Evolutionary conservation across 2,797 vertebrate species (phyloP).

Genomic region (Morelia viridis): DNA sequence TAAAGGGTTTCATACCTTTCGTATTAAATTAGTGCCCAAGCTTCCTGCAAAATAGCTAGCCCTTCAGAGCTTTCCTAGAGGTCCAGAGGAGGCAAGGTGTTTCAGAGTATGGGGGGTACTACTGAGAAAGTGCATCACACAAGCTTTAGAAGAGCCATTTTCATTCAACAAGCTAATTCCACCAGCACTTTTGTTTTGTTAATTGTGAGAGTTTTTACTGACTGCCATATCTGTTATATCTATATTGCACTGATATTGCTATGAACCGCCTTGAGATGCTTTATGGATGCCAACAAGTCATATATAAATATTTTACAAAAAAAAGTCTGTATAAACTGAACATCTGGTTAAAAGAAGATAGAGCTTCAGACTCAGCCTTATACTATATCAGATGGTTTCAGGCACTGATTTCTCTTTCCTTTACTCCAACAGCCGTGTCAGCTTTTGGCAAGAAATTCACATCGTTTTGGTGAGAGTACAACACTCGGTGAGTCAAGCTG

Average conservation of each 20-base stretch:
- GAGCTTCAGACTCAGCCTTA: not conserved
- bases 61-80: not conserved
- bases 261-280: not conserved
- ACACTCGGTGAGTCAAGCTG: slow-evolving; percentile 75
- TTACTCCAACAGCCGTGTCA: slow-evolving; percentile 83
- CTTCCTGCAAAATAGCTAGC: not conserved
- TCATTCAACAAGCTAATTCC: not conserved
- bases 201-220: not conserved
- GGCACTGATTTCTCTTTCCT: slow-evolving; percentile 39
- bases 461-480: slow-evolving; percentile 92
- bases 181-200: not conserved
- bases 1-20: not conserved
- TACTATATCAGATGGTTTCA: not conserved
- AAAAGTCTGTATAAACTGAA: not conserved
- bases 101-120: not conserved
- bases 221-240: not conserved
- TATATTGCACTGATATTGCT: not conserved
- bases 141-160: not conserved
- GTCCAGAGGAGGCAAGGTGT: not conserved
- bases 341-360: not conserved
- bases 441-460: slow-evolving; percentile 99
- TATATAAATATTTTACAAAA: not conserved
- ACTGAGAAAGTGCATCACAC: not conserved
- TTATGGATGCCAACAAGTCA: not conserved
- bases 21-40: not conserved